phyloP scores from a whole-genome alignment of 1,140 invertebrate species.

The Heliconius hermathena region DNA sequence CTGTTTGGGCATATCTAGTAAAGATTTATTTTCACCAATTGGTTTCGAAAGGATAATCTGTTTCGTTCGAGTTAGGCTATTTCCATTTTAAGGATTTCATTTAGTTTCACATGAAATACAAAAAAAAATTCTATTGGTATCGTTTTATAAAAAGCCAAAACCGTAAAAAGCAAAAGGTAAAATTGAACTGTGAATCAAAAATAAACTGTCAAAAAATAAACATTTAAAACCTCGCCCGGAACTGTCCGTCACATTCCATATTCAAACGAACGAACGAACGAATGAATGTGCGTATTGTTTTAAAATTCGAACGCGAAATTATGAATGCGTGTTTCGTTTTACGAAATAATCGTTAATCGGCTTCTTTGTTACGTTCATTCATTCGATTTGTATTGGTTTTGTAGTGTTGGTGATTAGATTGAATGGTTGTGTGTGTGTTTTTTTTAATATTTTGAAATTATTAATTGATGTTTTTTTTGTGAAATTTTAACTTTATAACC shows the following conservation, averaged over 20 bases:
- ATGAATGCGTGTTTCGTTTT: slow-evolving; percentile 62
- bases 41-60: no score
- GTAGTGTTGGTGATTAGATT: not conserved
- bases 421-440: not conserved
- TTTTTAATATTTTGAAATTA: no score
- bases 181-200: slow-evolving; percentile 44
- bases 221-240: slow-evolving; percentile 45
- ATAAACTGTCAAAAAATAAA: slow-evolving; percentile 57
- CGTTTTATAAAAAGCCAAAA: slow-evolving; percentile 14
- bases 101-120: not conserved
- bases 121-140: slow-evolving; percentile 6
- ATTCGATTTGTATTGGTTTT: slow-evolving; percentile 41
- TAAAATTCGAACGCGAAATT: slow-evolving; percentile 65
- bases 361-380: slow-evolving; percentile 58
- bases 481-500: no score
- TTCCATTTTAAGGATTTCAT: not conserved
- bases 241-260: slow-evolving; percentile 71
- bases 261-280: slow-evolving; percentile 65
- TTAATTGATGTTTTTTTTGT: no score
- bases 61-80: not conserved
- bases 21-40: no score
- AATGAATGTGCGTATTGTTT: slow-evolving; percentile 75
- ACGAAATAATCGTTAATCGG: slow-evolving; percentile 68
- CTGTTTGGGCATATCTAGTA: no score
- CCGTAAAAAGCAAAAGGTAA: slow-evolving; percentile 21